Conservation (phyloP, 2,797 vertebrate species). For the Vipera ursinii region DNA sequence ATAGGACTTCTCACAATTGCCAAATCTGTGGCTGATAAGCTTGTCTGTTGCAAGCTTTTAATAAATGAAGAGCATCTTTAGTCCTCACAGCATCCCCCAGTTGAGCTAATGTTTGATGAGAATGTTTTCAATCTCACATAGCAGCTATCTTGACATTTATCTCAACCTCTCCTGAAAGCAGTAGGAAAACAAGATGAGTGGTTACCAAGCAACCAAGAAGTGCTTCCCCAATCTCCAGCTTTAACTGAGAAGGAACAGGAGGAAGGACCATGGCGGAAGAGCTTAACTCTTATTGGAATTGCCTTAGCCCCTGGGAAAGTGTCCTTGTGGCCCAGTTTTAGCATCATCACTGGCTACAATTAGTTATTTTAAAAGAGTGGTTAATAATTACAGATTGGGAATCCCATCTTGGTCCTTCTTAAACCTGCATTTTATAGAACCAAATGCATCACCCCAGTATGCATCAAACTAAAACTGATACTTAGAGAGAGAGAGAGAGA, state of each 20-base stretch:
- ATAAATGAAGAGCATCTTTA: background rate
- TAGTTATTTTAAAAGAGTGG: slow-evolving; percentile 7
- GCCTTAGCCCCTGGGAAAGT: background rate
- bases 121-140: background rate
- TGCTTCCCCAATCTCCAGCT: background rate
- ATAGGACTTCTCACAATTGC: background rate
- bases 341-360: background rate
- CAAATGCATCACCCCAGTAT: slow-evolving; percentile 16
- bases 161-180: background rate
- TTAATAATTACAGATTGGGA: slow-evolving; percentile 1
- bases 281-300: background rate
- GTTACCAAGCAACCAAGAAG: background rate
- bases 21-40: background rate
- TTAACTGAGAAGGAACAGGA: background rate
- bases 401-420: background rate
- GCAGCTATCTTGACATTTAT: background rate
- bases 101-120: background rate
- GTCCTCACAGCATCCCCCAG: background rate
- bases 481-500: slow-evolving; percentile 16
- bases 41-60: background rate
- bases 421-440: slow-evolving; percentile 27
- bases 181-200: background rate
- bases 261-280: background rate
- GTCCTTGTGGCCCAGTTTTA: background rate
- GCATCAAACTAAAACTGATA: slow-evolving; percentile 25